These are phyloP conservation scores for Uropsilus gracilis DNA, from an alignment of 2,113 vertebrate species.

Conservation along the genomic window DNA sequence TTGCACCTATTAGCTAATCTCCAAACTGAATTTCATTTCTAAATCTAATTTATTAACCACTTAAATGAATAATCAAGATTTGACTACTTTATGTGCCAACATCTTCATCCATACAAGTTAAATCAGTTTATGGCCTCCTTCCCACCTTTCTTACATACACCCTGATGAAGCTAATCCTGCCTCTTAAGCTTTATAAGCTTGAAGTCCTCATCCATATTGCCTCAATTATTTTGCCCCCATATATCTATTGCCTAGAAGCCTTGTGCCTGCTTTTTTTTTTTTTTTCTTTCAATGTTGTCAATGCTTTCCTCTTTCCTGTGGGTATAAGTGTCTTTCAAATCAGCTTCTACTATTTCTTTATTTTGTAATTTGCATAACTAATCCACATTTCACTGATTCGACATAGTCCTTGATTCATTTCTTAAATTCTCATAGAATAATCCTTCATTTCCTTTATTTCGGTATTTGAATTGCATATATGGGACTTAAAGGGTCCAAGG, in stretches of 20 bases:
- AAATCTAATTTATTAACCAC: conserved; percentile 55
- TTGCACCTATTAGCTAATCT: conserved; percentile 44
- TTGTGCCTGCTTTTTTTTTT: not conserved
- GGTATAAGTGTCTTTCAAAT: not conserved
- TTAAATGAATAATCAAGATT: conserved; percentile 40
- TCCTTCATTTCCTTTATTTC: not conserved
- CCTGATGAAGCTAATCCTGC: not conserved
- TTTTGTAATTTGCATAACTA: not conserved
- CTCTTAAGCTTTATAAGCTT: not conserved
- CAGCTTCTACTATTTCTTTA: not conserved
- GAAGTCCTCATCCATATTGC: not conserved
- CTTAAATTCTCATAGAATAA: not conserved
- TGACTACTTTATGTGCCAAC: conserved; percentile 50
- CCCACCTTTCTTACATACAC: not conserved
- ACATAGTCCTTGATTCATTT: not conserved
- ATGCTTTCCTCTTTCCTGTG: not conserved
- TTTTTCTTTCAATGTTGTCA: not conserved
- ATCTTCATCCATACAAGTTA: conserved; percentile 10
- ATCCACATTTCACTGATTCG: not conserved
- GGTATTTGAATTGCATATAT: not conserved
- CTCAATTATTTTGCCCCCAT: not conserved
- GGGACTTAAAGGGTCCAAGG: not conserved
- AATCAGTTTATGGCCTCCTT: not conserved
- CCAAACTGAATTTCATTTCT: conserved; percentile 35
- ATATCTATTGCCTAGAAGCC: not conserved